phyloP scores from a whole-genome alignment of 2,797 vertebrate species.

The Dermochelys coriacea region DNA sequence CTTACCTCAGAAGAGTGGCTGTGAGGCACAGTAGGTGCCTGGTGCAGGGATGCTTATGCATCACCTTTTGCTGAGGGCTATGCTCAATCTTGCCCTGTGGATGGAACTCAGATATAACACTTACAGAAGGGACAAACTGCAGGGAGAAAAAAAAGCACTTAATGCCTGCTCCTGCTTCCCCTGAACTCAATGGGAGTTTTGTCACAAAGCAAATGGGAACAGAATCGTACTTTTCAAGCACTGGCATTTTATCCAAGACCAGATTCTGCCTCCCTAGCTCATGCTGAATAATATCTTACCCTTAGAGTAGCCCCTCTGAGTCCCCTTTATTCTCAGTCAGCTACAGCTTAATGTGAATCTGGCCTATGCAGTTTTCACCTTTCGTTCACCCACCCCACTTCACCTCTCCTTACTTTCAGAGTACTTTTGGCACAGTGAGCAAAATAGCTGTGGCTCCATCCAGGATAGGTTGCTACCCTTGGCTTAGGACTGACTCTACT shows the following conservation, averaged over 20 bases:
- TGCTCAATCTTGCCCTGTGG: not conserved
- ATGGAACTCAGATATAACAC: not conserved
- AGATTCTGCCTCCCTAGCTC: not conserved
- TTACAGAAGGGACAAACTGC: not conserved
- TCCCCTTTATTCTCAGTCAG: not conserved
- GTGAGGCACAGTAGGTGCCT: not conserved
- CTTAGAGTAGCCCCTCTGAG: not conserved
- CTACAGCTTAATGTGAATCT: not conserved
- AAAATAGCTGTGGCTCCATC: not conserved
- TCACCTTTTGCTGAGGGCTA: not conserved
- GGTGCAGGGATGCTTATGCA: not conserved
- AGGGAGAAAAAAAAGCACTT: not conserved
- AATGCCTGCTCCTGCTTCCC: not conserved
- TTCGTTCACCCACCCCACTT: fast-evolving
- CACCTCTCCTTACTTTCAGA: not conserved
- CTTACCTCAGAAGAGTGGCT: not conserved
- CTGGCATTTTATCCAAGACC: not conserved
- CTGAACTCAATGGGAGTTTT: not conserved
- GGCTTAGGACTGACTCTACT: not conserved
- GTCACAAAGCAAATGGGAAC: not conserved
- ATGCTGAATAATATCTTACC: not conserved
- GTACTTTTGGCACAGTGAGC: not conserved
- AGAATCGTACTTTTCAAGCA: not conserved
- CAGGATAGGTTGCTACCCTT: not conserved
- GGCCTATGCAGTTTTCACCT: not conserved